These are phyloP conservation scores for Cryptoblepharus egeriae DNA, from an alignment of 2,797 vertebrate species.

Conservation along the genomic window DNA sequence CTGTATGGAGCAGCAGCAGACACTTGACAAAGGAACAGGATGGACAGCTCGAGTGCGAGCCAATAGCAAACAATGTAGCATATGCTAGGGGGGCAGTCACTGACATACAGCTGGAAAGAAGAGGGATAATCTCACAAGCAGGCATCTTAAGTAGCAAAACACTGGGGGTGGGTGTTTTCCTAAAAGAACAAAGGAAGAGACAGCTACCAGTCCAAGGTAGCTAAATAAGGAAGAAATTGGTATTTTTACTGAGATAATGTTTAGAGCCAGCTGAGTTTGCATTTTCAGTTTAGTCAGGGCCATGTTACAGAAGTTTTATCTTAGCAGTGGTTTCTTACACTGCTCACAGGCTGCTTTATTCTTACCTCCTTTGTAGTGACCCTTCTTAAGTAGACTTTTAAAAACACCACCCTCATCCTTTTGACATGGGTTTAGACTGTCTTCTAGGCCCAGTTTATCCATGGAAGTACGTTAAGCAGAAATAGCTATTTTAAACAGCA, in stretches of 20 bases:
- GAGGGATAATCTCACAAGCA: not conserved
- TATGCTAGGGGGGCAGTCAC: conserved; percentile 52
- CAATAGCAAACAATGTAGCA: conserved; percentile 67
- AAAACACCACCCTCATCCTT: not conserved
- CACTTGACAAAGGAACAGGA: not conserved
- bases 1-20: conserved; percentile 31
- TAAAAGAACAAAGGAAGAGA: not conserved
- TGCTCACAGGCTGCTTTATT: no score
- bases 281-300: not conserved
- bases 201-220: not conserved
- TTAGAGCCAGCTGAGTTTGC: conserved; percentile 28
- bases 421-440: fast-evolving
- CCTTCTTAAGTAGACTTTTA: not conserved
- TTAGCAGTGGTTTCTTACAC: not conserved
- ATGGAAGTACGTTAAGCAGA: not conserved
- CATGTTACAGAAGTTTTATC: fast-evolving
- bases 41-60: conserved; percentile 43
- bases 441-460: not conserved
- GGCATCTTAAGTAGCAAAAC: not conserved
- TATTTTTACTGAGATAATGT: not conserved
- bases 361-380: not conserved
- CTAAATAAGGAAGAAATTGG: not conserved
- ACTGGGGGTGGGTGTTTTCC: not conserved
- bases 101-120: not conserved
- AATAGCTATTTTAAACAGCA: conserved; percentile 1